Evolutionary conservation across 2,113 vertebrate species (phyloP).

Genomic region (Pangasianodon gigas): DNA sequence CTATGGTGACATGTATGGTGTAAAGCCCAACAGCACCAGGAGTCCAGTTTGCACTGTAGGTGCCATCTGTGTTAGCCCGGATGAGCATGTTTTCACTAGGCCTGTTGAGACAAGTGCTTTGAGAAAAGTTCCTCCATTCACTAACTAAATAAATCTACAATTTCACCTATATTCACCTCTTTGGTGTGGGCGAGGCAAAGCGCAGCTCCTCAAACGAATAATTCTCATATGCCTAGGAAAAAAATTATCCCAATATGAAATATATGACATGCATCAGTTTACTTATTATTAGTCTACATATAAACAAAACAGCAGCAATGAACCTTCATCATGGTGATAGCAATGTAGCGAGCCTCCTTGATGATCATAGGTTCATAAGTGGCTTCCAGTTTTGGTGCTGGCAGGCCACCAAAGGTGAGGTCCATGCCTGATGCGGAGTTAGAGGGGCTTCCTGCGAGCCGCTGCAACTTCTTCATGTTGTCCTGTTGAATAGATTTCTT

Average conservation of each 20-base stretch:
- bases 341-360: constrained; percentile 96
- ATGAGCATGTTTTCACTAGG: constrained; percentile 99
- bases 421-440: constrained; percentile 77
- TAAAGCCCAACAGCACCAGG: constrained; percentile 97
- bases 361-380: constrained; percentile 98
- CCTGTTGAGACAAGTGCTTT: constrained; percentile 68
- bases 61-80: constrained; percentile 96
- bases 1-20: constrained; percentile 97
- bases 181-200: constrained; percentile 97
- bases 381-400: constrained; percentile 92
- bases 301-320: constrained; percentile 33
- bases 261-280: not conserved
- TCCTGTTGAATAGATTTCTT: constrained; percentile 95
- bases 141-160: not conserved
- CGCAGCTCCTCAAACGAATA: constrained; percentile 98
- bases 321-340: constrained; percentile 99
- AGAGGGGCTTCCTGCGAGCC: constrained; percentile 84
- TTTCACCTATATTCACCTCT: constrained; percentile 78
- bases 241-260: not conserved
- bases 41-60: constrained; percentile 98
- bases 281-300: not conserved
- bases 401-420: constrained; percentile 92
- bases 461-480: constrained; percentile 84
- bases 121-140: not conserved
- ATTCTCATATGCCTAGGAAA: constrained; percentile 90